phyloP scores from a whole-genome alignment of 1,140 invertebrate species.

The Meloidogyne hapla region DNA sequence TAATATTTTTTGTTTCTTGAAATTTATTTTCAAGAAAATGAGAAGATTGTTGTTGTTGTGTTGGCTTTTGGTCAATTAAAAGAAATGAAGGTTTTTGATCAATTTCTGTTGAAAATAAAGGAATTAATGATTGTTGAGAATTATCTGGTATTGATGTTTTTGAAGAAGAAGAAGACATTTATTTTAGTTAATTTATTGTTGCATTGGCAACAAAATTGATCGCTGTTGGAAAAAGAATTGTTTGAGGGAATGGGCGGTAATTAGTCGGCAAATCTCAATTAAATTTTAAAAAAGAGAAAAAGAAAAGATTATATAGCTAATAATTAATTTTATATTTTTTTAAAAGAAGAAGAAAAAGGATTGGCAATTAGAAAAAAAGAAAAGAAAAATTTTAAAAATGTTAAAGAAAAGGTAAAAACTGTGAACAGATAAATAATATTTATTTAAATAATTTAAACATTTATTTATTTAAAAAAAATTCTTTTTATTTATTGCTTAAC shows the following conservation, averaged over 20 bases:
- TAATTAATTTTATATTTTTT: conserved; percentile 4
- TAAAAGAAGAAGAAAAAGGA: neutral
- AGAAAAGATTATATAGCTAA: neutral
- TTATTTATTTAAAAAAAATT: neutral
- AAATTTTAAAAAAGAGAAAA: neutral
- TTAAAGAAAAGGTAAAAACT: neutral
- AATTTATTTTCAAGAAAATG: conserved; percentile 1
- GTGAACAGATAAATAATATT: neutral
- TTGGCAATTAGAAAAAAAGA: conserved; percentile 12
- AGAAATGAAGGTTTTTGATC: conserved; percentile 3
- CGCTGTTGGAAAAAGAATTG: neutral
- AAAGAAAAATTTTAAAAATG: too few relatives aligned
- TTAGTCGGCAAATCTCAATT: neutral
- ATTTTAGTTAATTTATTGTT: neutral
- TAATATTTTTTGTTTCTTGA: neutral
- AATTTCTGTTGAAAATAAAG: neutral
- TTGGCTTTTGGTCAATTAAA: conserved; percentile 6
- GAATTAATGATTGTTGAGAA: neutral
- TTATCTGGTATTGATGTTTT: neutral
- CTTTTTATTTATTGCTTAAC: neutral
- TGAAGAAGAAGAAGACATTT: conserved; percentile 2
- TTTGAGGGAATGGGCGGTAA: neutral
- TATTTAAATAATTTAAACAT: too few relatives aligned
- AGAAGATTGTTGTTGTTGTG: neutral
- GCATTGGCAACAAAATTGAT: conserved; percentile 12